Evolutionary conservation across 1,140 invertebrate genomes (phyloP).

Genomic region (Piezodorus guildinii): DNA sequence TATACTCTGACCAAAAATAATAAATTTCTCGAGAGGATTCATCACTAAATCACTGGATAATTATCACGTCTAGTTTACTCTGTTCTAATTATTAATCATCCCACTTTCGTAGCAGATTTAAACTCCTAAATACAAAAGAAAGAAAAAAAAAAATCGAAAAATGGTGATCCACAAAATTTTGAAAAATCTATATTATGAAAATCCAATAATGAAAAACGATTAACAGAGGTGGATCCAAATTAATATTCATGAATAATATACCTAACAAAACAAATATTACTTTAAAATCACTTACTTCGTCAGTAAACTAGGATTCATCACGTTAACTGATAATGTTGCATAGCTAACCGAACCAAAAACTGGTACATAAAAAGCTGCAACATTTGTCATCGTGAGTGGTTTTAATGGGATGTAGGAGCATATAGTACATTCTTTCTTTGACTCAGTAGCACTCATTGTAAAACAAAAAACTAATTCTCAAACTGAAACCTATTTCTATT

Average conservation of each 20-base stretch:
- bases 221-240: neutral
- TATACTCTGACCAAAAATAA: no score
- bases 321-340: constrained; percentile 47
- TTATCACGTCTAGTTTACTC: no score
- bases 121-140: no score
- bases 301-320: constrained; percentile 51
- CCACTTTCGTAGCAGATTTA: no score
- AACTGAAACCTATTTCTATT: no score
- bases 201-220: no score
- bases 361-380: constrained; percentile 49
- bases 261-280: constrained; percentile 16
- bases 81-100: no score
- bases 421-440: neutral
- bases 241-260: neutral
- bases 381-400: constrained; percentile 30
- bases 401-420: neutral
- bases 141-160: no score
- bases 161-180: no score
- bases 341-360: constrained; percentile 46
- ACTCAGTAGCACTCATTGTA: neutral
- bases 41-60: no score
- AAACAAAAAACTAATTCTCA: neutral
- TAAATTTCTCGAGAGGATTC: no score
- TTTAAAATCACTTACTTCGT: constrained; percentile 36
- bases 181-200: no score